Base-by-base conservation (phyloP, 2,888 invertebrate genomes). In the Agrochola litura region DNA sequence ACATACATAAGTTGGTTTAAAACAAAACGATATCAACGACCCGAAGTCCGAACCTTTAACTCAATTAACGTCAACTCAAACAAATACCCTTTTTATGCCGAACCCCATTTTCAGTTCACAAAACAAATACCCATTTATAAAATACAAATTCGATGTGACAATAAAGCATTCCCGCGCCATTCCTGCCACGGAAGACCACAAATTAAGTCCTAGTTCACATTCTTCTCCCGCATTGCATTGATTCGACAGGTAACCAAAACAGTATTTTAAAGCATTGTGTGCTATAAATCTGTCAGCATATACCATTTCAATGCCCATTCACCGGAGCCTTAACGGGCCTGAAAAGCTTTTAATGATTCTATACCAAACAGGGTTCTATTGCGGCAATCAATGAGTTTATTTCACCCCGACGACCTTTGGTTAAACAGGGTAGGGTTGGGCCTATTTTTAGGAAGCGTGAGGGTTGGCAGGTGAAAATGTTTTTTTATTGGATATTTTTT, bases 321-420 rank as follows among this genome's bases (percentile, higher is more conserved):
- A 88, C 54, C 22, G 71, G 88, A 86, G 76, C 88, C 86, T 83
- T 85, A 83, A 76, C 63, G 65, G 76, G 49, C 52, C 72, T 81
- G 78, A 82, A 87, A 89, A 79, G 88, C 87, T 86, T 87, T 89
- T 85, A 89, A 89, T 87, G 83, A 89, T 86, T 73, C 70, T 75
- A 71, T 67, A 68, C 79, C 74, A 79, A 88, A 77, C 67, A 83
- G 67, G 88, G 65, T 70, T 66, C 71, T 76, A 66, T 67, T 82
- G 67, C 68, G 65, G 81, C 79, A 83, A 85, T 88, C 89, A 85
- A 82, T 81, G 87, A 73, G 72, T 79, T 89, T 88, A 83, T 86
- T 86, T 88, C 75, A 70, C 75, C 65, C 69, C 22, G 68, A 25
- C 64, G 76, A 85, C 85, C 87, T 83, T 82, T 73, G 76, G 25